Percentiles rank a stretch among this genome's conserved stretches.
Conservation (phyloP, 2,113 vertebrate genomes). For the Tenebrosternarchus preto region DNA sequence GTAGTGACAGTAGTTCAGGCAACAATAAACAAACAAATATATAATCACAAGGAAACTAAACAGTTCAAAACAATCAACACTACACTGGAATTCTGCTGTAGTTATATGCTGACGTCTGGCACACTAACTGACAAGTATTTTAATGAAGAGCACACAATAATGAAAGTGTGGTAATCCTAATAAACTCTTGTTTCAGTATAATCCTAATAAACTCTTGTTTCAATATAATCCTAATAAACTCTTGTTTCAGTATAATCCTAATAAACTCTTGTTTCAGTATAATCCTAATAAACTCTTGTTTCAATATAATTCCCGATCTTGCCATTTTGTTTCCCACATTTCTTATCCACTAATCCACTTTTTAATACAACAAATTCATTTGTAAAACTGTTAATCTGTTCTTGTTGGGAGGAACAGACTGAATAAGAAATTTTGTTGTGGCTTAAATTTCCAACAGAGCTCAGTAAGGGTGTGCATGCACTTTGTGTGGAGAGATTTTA, state of each 20-base stretch:
- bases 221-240: slow-evolving; percentile 4
- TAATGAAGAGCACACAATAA: background rate
- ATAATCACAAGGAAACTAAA: background rate
- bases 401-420: slow-evolving; percentile 30
- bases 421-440: slow-evolving; percentile 22
- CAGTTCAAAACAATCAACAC: background rate
- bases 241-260: background rate
- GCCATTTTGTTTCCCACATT: slow-evolving; percentile 3
- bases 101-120: background rate
- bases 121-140: slow-evolving; percentile 1
- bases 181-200: slow-evolving; percentile 3
- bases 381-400: slow-evolving; percentile 38
- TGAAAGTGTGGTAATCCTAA: background rate
- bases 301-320: background rate
- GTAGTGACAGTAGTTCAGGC: background rate
- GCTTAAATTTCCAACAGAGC: slow-evolving; percentile 41
- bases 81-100: background rate
- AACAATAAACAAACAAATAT: background rate
- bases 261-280: slow-evolving; percentile 4
- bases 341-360: slow-evolving; percentile 21
- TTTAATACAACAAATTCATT: slow-evolving; percentile 38
- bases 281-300: slow-evolving; percentile 1
- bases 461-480: slow-evolving; percentile 25
- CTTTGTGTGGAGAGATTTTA: slow-evolving; percentile 31
- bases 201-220: slow-evolving; percentile 2